A percentile compares a stretch with the other conserved stretches of the same genome.
Evolutionary conservation across 2,888 invertebrate genomes (phyloP).

Genomic region (Melinaea menophilus): DNA sequence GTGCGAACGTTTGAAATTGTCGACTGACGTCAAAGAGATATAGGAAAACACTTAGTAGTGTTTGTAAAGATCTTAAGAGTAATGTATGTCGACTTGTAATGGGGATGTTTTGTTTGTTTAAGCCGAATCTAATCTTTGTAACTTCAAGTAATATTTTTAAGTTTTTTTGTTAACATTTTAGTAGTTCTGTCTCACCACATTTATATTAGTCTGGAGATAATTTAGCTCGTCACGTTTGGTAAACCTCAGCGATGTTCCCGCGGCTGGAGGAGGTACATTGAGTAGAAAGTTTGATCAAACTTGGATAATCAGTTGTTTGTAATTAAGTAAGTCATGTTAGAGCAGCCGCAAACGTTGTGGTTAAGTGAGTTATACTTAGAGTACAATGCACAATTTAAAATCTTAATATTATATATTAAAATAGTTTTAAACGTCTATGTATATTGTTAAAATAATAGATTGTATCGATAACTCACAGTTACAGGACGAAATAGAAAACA

Average conservation of each 20-base stretch:
- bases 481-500: no score
- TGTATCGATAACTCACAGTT: no score
- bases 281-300: constrained; percentile 52
- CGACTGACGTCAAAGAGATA: constrained; percentile 44
- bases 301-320: constrained; percentile 51
- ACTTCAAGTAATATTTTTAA: no score
- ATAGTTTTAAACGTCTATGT: no score
- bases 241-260: constrained; percentile 37
- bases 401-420: not conserved
- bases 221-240: constrained; percentile 33
- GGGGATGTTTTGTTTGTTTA: not conserved
- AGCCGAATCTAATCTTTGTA: not conserved
- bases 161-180: not conserved
- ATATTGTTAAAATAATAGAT: no score
- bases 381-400: not conserved
- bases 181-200: constrained; percentile 8
- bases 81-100: constrained; percentile 9
- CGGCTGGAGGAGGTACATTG: constrained; percentile 24
- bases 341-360: constrained; percentile 37
- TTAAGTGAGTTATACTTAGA: constrained; percentile 7
- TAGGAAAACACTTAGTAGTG: constrained; percentile 48
- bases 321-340: constrained; percentile 46
- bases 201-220: constrained; percentile 25
- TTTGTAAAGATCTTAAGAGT: constrained; percentile 39
- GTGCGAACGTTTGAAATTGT: constrained; percentile 39